A percentile compares a stretch with the other conserved stretches of the same genome.
phyloP scores from a whole-genome alignment of 2,113 vertebrate species.

The Sterna hirundo region DNA sequence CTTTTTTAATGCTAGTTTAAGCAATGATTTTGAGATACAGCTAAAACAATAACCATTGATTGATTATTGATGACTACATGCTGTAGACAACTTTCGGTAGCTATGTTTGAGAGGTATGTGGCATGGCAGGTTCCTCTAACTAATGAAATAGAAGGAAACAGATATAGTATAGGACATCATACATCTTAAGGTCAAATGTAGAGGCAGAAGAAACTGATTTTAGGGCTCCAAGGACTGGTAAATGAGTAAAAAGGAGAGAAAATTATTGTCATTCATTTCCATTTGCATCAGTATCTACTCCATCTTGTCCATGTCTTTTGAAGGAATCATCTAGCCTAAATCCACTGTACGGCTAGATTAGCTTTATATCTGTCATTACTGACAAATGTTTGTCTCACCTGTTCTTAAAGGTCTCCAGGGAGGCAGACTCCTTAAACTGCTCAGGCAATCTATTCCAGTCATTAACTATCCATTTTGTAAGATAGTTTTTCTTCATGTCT shows the following conservation, averaged over 20 bases:
- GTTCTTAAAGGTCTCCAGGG: not conserved
- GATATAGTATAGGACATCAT: too few relatives aligned
- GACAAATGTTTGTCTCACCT: not conserved
- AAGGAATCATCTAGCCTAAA: not conserved
- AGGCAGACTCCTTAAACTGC: not conserved
- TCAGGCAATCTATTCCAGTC: not conserved
- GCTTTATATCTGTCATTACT: not conserved
- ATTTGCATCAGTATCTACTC: not conserved
- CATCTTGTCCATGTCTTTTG: not conserved
- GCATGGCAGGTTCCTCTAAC: not conserved
- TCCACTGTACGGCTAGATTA: not conserved
- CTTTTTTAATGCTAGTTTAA: not conserved
- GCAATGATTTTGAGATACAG: not conserved
- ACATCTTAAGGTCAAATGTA: not conserved
- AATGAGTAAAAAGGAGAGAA: not conserved
- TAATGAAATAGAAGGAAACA: not conserved
- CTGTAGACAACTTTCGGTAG: not conserved
- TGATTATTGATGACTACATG: not conserved
- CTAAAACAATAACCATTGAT: not conserved
- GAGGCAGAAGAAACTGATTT: not conserved
- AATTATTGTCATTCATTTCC: not conserved
- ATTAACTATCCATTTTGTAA: not conserved
- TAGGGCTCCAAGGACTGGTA: not conserved
- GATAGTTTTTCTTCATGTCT: not conserved
- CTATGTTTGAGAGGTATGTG: not conserved